phyloP scores from a whole-genome alignment of 2,888 invertebrate species.

The Bellardia pandia region DNA sequence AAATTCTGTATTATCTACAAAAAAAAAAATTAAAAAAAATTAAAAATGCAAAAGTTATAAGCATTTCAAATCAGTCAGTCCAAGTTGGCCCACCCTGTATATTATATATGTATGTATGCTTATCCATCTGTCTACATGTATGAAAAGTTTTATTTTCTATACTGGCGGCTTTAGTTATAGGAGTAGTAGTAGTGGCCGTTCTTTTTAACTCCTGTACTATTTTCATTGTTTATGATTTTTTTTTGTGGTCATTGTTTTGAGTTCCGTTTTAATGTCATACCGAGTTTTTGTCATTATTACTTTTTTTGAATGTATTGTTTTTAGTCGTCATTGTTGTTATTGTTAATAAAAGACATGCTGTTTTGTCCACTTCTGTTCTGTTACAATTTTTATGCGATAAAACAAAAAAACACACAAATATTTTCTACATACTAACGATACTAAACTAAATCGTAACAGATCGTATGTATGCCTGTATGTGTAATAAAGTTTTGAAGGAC shows the following conservation, averaged over 20 bases:
- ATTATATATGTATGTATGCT: background rate
- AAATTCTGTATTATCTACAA: too few species aligned
- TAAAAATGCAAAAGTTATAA: too few species aligned
- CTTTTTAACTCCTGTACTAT: slow-evolving; percentile 5
- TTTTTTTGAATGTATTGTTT: slow-evolving; percentile 32
- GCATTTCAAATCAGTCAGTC: too few species aligned
- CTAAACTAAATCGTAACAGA: slow-evolving; percentile 19
- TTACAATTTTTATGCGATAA: slow-evolving; percentile 48
- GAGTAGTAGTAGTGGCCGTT: background rate
- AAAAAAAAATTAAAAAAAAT: too few species aligned
- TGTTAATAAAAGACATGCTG: slow-evolving; percentile 65
- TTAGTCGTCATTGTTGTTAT: slow-evolving; percentile 41
- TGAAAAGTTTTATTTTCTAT: background rate
- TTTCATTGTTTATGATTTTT: slow-evolving; percentile 53
- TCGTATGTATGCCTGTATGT: background rate
- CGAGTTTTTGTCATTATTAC: slow-evolving; percentile 70
- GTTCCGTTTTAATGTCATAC: slow-evolving; percentile 70
- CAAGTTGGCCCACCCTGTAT: too few species aligned
- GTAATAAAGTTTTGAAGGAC: slow-evolving; percentile 43
- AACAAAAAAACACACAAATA: slow-evolving; percentile 1
- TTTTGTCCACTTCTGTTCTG: slow-evolving; percentile 41
- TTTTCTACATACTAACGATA: slow-evolving; percentile 26
- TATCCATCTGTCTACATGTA: background rate
- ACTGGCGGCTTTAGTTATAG: background rate
- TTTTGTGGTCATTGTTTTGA: slow-evolving; percentile 61